A percentile compares a stretch with the other conserved stretches of the same genome.
Conservation (phyloP, 2,113 vertebrate species). For the Phaethon lepturus region DNA sequence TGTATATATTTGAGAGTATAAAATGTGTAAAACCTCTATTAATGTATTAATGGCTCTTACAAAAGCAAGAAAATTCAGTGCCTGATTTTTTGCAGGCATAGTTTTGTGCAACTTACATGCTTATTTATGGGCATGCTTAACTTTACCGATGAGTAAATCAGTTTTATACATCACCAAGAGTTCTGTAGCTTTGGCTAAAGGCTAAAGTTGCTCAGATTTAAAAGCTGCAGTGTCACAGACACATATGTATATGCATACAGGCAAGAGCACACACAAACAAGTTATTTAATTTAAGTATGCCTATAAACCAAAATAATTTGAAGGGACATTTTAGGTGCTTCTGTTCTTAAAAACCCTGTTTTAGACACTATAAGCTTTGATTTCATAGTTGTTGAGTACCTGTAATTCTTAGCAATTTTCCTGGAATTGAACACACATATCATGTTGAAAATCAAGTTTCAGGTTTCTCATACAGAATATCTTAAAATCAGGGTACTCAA, state of each 20-base stretch:
- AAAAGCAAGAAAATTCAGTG: slow-evolving; percentile 10
- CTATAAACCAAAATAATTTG: background rate
- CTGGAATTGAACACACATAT: background rate
- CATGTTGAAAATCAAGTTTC: background rate
- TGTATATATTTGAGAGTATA: slow-evolving; percentile 61
- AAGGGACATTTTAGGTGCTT: background rate
- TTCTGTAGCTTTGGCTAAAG: background rate
- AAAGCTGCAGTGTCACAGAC: background rate
- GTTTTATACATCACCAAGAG: slow-evolving; percentile 21
- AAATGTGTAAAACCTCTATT: background rate
- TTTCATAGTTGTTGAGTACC: background rate
- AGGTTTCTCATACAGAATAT: background rate
- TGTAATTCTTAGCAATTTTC: background rate
- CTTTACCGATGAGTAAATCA: background rate
- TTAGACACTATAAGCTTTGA: background rate
- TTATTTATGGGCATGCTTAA: slow-evolving; percentile 4
- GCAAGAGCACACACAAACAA: background rate
- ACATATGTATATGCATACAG: background rate
- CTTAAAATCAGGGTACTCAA: background rate
- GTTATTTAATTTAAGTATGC: background rate
- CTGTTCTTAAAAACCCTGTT: background rate
- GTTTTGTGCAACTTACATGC: background rate
- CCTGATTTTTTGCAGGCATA: slow-evolving; percentile 12
- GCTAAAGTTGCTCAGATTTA: background rate
- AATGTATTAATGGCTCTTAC: slow-evolving; percentile 30